Evolutionary conservation across 2,797 vertebrate genomes (phyloP).

Genomic region (Danio aesculapii): DNA sequence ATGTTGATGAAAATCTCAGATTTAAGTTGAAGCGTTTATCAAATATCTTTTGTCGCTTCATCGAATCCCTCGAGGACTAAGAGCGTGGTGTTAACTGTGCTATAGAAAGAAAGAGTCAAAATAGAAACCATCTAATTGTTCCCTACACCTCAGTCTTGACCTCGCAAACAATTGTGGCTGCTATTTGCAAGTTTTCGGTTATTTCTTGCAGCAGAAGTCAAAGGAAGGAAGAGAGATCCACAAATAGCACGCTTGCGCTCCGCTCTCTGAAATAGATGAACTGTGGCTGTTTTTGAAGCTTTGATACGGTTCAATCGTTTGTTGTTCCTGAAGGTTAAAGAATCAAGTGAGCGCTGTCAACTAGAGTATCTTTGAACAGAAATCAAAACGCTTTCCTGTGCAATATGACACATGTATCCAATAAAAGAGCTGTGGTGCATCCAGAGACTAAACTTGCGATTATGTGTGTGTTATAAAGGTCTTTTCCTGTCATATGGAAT

Average conservation of each 20-base stretch:
- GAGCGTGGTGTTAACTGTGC: background rate
- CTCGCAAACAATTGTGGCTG: slow-evolving; percentile 4
- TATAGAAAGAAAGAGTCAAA: background rate
- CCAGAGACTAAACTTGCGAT: background rate
- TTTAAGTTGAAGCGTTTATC: background rate
- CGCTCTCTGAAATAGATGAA: slow-evolving; percentile 37
- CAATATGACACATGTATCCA: slow-evolving; percentile 48
- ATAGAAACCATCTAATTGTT: slow-evolving; percentile 23
- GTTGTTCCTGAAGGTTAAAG: slow-evolving; percentile 74
- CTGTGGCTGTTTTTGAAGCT: slow-evolving; percentile 63
- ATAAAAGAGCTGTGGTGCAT: slow-evolving; percentile 36
- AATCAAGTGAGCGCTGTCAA: slow-evolving; percentile 71
- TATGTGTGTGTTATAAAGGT: background rate
- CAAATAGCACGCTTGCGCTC: background rate
- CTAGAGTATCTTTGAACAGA: slow-evolving; percentile 70
- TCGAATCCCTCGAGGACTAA: background rate
- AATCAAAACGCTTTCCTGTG: slow-evolving; percentile 53
- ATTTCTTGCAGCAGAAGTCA: background rate
- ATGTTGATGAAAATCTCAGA: no score
- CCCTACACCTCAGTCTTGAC: background rate
- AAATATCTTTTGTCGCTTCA: background rate
- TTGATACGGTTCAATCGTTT: slow-evolving; percentile 71
- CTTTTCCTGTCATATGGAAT: background rate
- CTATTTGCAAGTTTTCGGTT: slow-evolving; percentile 1
- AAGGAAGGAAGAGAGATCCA: slow-evolving; percentile 35